A percentile compares a stretch with the other conserved stretches of the same genome.
These are phyloP conservation scores for Allobates femoralis DNA, from an alignment of 2,797 vertebrate species.

Conservation along the genomic window DNA sequence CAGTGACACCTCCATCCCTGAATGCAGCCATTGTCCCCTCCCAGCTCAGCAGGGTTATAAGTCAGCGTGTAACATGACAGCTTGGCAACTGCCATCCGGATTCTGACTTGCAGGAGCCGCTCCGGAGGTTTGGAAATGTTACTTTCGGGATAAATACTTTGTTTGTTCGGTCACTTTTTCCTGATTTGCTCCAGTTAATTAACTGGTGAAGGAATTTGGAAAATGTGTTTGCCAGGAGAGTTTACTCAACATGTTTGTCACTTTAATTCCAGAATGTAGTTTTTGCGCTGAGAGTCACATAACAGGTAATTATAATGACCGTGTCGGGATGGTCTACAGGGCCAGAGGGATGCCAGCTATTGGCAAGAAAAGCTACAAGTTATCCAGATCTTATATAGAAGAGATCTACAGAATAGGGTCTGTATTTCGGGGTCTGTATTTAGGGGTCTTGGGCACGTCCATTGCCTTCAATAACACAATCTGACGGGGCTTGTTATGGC, in stretches of 20 bases:
- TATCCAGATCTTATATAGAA: background rate
- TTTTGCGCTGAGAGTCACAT: background rate
- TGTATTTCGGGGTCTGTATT: too few relatives aligned
- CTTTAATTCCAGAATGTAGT: slow-evolving; percentile 14
- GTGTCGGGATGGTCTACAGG: background rate
- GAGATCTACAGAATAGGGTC: background rate
- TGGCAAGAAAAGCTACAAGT: background rate
- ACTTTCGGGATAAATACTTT: slow-evolving; percentile 19
- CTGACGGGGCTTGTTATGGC: slow-evolving; percentile 1
- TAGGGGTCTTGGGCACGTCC: background rate
- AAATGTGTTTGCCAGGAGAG: slow-evolving; percentile 46
- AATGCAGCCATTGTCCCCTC: slow-evolving; percentile 37
- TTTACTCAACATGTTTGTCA: slow-evolving; percentile 16
- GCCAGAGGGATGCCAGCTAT: slow-evolving; percentile 5
- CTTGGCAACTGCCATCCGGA: slow-evolving; percentile 27
- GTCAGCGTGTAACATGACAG: slow-evolving; percentile 44
- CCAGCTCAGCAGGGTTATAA: slow-evolving; percentile 5
- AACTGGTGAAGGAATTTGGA: slow-evolving; percentile 28
- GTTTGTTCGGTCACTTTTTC: background rate
- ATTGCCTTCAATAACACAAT: background rate
- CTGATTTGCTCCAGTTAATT: slow-evolving; percentile 37
- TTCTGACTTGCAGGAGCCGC: slow-evolving; percentile 43
- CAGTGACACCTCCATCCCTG: slow-evolving; percentile 37
- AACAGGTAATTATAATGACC: slow-evolving; percentile 14
- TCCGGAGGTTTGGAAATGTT: slow-evolving; percentile 24